Conservation (phyloP, 2,888 invertebrate genomes). For the Eucera pruinosa region DNA sequence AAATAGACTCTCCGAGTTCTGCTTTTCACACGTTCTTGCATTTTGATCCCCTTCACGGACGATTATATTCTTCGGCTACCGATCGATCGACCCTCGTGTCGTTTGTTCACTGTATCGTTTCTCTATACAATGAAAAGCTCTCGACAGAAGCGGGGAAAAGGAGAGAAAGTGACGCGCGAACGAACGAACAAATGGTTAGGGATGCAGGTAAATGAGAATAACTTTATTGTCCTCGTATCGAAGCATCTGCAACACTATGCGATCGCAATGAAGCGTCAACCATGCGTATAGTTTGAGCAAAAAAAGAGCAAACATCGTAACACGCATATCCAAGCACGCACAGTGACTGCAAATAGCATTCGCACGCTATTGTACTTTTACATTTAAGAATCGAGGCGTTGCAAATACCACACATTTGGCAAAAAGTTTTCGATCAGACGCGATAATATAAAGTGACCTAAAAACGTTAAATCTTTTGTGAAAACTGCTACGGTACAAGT, state of each 20-base stretch:
- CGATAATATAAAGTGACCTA: too few relatives aligned
- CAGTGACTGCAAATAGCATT: too few relatives aligned
- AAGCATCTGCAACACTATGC: conserved; percentile 47
- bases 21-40: not conserved
- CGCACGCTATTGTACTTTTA: too few relatives aligned
- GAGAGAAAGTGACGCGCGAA: not conserved
- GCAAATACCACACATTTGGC: too few relatives aligned
- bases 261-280: too few relatives aligned
- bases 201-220: conserved; percentile 64
- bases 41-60: not conserved
- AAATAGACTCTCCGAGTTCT: too few relatives aligned
- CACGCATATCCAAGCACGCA: too few relatives aligned
- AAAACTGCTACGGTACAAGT: too few relatives aligned
- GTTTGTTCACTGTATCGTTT: conserved; percentile 47
- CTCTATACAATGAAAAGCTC: conserved; percentile 31
- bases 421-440: too few relatives aligned
- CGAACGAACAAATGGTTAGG: conserved; percentile 13
- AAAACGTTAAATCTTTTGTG: too few relatives aligned
- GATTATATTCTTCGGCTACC: not conserved
- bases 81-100: conserved; percentile 13
- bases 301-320: not conserved
- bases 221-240: conserved; percentile 62
- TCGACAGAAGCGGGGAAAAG: not conserved
- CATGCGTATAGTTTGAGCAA: too few relatives aligned
- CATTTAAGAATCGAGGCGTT: too few relatives aligned